These are phyloP conservation scores for Chydorus sphaericus DNA, from an alignment of 2,888 invertebrate genomes.

Conservation along the genomic window DNA sequence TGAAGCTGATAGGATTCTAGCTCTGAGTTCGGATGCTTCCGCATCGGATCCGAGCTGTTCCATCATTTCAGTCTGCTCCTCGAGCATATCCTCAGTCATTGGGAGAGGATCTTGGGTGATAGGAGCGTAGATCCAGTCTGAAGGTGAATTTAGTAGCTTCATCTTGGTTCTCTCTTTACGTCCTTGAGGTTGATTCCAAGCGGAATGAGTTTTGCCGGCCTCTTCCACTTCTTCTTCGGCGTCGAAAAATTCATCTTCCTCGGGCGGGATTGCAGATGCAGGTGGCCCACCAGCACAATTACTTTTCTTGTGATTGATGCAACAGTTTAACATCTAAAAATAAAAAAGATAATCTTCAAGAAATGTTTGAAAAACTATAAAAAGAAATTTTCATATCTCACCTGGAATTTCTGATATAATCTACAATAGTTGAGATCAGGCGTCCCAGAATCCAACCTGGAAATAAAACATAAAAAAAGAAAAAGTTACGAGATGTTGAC, in stretches of 20 bases:
- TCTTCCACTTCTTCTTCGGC: constrained; percentile 23
- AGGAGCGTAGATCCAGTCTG: constrained; percentile 64
- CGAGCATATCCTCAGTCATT: constrained; percentile 91
- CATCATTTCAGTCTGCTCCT: constrained; percentile 82
- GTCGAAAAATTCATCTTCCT: constrained; percentile 66
- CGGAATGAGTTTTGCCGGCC: constrained; percentile 23
- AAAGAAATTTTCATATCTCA: too few species aligned
- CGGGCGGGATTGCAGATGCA: constrained; percentile 27
- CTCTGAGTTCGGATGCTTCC: constrained; percentile 65
- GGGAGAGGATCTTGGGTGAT: constrained; percentile 79
- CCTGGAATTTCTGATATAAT: constrained; percentile 85
- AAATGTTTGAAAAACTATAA: not conserved
- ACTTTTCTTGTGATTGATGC: constrained; percentile 34
- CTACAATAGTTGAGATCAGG: constrained; percentile 82
- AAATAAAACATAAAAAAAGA: not conserved
- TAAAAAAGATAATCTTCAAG: not conserved
- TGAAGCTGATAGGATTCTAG: constrained; percentile 89
- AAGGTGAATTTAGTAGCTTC: constrained; percentile 47
- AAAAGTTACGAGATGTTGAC: not conserved
- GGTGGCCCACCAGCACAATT: constrained; percentile 17
- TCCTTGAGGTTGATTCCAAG: constrained; percentile 51
- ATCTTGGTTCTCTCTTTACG: constrained; percentile 51
- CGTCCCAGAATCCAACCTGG: constrained; percentile 58
- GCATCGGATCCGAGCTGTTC: constrained; percentile 73
- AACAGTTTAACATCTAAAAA: constrained; percentile 42